Evolutionary conservation across 2,113 vertebrate genomes (phyloP).

Genomic region (Motacilla tschutschensis): DNA sequence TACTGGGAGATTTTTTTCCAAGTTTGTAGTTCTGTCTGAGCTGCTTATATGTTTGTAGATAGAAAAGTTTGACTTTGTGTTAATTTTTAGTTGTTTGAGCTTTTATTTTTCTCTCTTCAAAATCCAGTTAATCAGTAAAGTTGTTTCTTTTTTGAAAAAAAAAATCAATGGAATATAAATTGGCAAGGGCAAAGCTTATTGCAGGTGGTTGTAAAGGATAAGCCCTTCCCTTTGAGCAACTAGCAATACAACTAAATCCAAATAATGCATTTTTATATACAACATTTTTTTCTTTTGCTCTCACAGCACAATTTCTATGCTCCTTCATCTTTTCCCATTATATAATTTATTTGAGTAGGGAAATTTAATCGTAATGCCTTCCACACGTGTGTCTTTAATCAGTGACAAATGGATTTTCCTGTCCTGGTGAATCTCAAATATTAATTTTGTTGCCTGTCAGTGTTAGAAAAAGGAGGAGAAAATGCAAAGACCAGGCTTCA

Average conservation of each 20-base stretch:
- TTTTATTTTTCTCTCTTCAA: background rate
- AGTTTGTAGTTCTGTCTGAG: background rate
- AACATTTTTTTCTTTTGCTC: background rate
- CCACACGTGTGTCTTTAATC: background rate
- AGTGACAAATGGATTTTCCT: constrained; percentile 15
- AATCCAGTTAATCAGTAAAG: background rate
- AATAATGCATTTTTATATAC: background rate
- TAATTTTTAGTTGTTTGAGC: background rate
- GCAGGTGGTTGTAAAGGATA: background rate
- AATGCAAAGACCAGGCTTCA: background rate
- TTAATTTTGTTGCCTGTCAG: background rate
- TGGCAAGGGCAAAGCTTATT: background rate
- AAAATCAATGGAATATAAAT: background rate
- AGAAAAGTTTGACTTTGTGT: background rate
- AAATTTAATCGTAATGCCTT: background rate
- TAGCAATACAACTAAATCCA: background rate
- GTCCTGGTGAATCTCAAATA: background rate
- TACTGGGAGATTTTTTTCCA: background rate
- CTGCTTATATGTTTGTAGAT: background rate
- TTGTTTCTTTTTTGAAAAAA: background rate
- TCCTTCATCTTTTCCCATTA: background rate
- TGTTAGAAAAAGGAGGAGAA: background rate
- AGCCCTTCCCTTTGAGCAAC: background rate
- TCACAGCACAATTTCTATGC: background rate
- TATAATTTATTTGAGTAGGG: background rate